Percentiles rank a stretch among this genome's conserved stretches.
These are phyloP conservation scores for Sorex araneus DNA, from an alignment of 2,113 vertebrate species.

Conservation along the genomic window DNA sequence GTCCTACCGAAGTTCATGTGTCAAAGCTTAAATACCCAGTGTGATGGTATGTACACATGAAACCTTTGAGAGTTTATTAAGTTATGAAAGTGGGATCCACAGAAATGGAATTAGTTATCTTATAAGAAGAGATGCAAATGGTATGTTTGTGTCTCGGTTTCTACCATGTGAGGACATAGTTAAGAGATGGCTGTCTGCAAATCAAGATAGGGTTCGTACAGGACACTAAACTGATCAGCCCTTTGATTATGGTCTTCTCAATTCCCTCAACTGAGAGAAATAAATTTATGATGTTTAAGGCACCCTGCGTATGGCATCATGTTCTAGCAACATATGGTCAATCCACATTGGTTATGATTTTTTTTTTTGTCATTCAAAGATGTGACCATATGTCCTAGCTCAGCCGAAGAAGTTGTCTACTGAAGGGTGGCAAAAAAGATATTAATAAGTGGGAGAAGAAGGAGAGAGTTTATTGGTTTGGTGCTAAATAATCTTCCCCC, in stretches of 20 bases:
- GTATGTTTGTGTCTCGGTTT: not conserved
- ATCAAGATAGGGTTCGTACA: not conserved
- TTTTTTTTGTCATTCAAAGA: slow-evolving; percentile 42
- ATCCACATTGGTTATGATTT: not conserved
- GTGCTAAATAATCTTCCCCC: not conserved
- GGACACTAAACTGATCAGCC: not conserved
- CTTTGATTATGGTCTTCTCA: not conserved
- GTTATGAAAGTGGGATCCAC: not conserved
- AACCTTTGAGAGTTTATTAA: not conserved
- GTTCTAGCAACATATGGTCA: not conserved
- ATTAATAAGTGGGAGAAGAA: not conserved
- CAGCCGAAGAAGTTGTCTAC: not conserved
- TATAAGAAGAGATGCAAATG: not conserved
- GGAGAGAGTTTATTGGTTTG: too few species aligned
- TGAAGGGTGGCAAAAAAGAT: not conserved
- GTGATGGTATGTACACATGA: not conserved
- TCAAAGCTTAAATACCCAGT: not conserved
- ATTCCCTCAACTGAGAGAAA: not conserved
- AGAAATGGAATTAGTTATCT: not conserved
- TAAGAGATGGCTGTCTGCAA: not conserved
- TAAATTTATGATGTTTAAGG: not conserved
- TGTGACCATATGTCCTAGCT: not conserved
- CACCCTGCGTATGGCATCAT: not conserved
- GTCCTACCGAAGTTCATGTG: not conserved
- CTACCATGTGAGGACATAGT: not conserved